Evolutionary conservation across 2,888 invertebrate genomes (phyloP).

Genomic region (Eilema griseolum): DNA sequence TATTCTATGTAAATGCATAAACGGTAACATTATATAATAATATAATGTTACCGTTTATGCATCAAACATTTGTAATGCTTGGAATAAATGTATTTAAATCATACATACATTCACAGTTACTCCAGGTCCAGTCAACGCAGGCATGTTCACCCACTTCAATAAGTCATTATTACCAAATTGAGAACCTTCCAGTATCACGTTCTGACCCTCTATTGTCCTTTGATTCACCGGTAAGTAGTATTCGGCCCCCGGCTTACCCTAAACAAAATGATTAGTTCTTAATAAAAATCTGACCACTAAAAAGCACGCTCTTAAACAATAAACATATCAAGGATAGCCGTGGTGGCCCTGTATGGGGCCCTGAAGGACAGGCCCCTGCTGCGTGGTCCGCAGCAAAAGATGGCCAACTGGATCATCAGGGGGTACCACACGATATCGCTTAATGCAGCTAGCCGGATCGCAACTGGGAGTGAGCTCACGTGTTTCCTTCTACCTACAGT

Average conservation of each 20-base stretch:
- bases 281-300: neutral
- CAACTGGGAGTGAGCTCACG: no score
- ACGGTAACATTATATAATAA: neutral
- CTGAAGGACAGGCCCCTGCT: no score
- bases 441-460: no score
- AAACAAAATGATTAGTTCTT: neutral
- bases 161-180: constrained; percentile 32
- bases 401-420: no score
- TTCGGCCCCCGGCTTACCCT: constrained; percentile 58
- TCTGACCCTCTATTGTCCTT: constrained; percentile 26
- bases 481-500: no score
- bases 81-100: neutral
- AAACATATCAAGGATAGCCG: no score
- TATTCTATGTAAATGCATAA: neutral
- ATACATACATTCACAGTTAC: constrained; percentile 36
- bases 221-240: neutral
- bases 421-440: no score
- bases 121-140: constrained; percentile 20
- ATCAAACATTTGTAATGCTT: no score
- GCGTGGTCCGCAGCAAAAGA: no score
- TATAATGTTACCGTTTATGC: neutral
- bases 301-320: no score
- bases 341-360: no score
- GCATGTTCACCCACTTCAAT: constrained; percentile 32
- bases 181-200: constrained; percentile 47